phyloP scores from a whole-genome alignment of 2,888 invertebrate genomes.

The Ectemnius lituratus region DNA sequence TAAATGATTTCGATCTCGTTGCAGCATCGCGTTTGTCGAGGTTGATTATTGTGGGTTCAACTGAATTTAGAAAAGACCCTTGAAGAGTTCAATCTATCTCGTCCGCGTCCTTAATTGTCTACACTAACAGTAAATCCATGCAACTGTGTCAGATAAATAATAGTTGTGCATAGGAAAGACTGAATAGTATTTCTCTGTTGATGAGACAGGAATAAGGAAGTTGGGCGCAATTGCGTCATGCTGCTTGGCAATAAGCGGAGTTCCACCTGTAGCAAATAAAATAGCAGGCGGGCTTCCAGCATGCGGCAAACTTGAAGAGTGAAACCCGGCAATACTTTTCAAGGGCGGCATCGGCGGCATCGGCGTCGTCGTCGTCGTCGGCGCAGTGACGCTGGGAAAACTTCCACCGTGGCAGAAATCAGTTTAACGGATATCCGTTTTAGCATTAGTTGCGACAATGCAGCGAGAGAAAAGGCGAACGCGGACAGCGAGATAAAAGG shows the following conservation, averaged over 20 bases:
- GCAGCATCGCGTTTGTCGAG: constrained; percentile 51
- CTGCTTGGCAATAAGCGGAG: constrained; percentile 16
- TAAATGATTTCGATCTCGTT: constrained; percentile 62
- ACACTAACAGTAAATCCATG: too few relatives aligned
- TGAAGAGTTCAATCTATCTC: too few relatives aligned
- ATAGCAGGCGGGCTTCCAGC: background rate
- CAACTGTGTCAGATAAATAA: too few relatives aligned
- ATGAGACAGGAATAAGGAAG: too few relatives aligned
- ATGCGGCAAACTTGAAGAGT: constrained; percentile 9
- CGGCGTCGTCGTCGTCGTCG: constrained; percentile 20
- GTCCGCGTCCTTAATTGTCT: too few relatives aligned
- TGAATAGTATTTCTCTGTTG: too few relatives aligned
- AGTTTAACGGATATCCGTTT: constrained; percentile 42
- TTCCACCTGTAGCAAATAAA: constrained; percentile 6
- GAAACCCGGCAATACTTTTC: constrained; percentile 11
- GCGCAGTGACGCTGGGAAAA: constrained; percentile 2
- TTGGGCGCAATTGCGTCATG: too few relatives aligned
- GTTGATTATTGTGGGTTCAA: constrained; percentile 45
- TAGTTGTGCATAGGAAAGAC: too few relatives aligned
- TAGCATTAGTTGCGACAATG: constrained; percentile 39
- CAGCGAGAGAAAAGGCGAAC: constrained; percentile 50
- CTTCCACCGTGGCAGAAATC: constrained; percentile 33
- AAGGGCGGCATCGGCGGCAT: constrained; percentile 18
- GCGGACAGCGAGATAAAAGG: constrained; percentile 37
- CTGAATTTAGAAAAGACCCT: too few relatives aligned